Evolutionary conservation across 2,113 vertebrate species (phyloP).

Genomic region (Pseudorasbora parva): DNA sequence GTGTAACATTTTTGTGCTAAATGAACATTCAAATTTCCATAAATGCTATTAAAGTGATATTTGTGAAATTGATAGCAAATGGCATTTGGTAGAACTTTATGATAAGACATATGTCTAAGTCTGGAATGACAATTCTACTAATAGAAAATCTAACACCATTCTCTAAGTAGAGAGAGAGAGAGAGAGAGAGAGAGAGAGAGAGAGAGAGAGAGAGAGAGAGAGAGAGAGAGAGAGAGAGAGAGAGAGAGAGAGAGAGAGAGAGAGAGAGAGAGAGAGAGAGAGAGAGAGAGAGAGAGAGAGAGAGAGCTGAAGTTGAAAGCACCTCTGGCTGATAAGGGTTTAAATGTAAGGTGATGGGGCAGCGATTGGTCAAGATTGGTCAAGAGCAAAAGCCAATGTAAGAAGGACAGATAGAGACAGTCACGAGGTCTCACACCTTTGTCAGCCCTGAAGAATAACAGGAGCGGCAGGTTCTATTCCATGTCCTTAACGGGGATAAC

Average conservation of each 20-base stretch:
- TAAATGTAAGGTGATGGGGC: constrained; percentile 27
- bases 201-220: neutral
- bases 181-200: neutral
- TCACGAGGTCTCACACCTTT: constrained; percentile 11
- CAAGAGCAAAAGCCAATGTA: constrained; percentile 30
- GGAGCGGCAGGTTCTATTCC: constrained; percentile 60
- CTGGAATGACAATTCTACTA: neutral
- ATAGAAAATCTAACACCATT: neutral
- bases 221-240: neutral
- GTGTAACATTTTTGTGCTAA: no score
- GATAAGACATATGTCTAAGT: neutral
- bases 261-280: constrained; percentile 16
- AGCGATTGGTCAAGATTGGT: constrained; percentile 9
- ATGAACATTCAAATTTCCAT: no score
- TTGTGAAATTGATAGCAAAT: no score
- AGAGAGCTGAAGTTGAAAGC: neutral
- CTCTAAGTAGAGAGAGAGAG: neutral
- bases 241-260: constrained; percentile 20
- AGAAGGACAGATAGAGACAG: constrained; percentile 44
- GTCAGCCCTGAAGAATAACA: constrained; percentile 51
- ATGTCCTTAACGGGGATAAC: constrained; percentile 66
- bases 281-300: constrained; percentile 6
- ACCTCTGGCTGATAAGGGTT: constrained; percentile 8
- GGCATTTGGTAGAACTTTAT: no score
- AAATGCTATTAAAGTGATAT: no score